Conservation (phyloP, 2,113 vertebrate genomes). For the Girardinichthys multiradiatus region DNA sequence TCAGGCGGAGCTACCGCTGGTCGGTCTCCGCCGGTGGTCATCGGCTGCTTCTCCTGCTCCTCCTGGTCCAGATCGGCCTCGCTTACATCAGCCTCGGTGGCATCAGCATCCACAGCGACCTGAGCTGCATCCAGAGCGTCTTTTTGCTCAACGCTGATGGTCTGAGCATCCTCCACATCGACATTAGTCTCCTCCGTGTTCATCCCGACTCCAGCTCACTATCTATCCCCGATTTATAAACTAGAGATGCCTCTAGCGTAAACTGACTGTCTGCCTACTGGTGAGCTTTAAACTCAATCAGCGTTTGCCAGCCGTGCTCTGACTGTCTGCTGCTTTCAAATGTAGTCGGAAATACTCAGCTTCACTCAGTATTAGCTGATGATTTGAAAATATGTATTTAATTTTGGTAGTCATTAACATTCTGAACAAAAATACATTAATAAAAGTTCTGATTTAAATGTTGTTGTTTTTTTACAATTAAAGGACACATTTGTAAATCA, state of each 20-base stretch:
- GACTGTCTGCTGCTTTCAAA: constrained; percentile 18
- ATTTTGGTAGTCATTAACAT: too few species aligned
- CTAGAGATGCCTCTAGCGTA: not conserved
- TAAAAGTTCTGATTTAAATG: too few species aligned
- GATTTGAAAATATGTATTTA: too few species aligned
- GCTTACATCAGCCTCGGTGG: constrained; percentile 80
- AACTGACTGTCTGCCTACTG: not conserved
- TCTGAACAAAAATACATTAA: too few species aligned
- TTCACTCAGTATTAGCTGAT: too few species aligned
- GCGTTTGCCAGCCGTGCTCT: not conserved
- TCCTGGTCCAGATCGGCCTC: constrained; percentile 88
- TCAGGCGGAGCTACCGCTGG: constrained; percentile 37
- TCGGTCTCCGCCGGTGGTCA: constrained; percentile 66
- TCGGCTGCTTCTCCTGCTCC: constrained; percentile 87
- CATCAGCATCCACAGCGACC: constrained; percentile 44
- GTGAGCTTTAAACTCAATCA: too few species aligned
- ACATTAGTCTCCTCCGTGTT: constrained; percentile 49
- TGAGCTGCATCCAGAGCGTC: constrained; percentile 29
- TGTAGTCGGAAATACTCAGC: not conserved
- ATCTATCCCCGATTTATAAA: not conserved
- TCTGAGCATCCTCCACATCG: constrained; percentile 42
- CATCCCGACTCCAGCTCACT: constrained; percentile 16
- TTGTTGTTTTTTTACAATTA: too few species aligned
- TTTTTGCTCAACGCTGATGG: constrained; percentile 6
- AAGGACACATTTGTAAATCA: too few species aligned